phyloP scores from a whole-genome alignment of 2,888 invertebrate species.

The Tipula lateralis region DNA sequence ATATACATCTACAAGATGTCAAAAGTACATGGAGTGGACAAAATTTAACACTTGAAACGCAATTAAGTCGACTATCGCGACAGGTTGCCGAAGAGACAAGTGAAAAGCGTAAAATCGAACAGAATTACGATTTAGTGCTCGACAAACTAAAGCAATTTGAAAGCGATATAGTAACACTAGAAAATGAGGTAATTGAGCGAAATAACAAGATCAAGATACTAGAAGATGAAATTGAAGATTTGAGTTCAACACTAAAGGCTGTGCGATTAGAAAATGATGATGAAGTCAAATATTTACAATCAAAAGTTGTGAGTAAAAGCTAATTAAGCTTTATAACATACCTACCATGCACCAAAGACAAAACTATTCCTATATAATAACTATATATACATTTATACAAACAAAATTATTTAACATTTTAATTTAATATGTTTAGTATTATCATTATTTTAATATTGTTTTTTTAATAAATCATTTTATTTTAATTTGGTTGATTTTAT shows the following conservation, averaged over 20 bases:
- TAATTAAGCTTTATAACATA: conserved; percentile 4
- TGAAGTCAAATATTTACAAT: conserved; percentile 52
- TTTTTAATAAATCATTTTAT: conserved; percentile 26
- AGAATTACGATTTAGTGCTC: conserved; percentile 61
- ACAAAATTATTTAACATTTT: conserved; percentile 19
- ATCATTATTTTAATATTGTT: conserved; percentile 25
- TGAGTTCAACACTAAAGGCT: conserved; percentile 60
- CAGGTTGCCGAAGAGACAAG: conserved; percentile 81
- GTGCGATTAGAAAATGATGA: conserved; percentile 53
- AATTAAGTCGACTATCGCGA: conserved; percentile 75
- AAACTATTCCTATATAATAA: not conserved
- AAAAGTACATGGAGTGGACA: conserved; percentile 91
- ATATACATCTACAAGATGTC: conserved; percentile 80
- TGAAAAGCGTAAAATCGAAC: conserved; percentile 69
- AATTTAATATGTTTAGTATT: conserved; percentile 31
- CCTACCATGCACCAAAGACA: not conserved
- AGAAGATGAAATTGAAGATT: conserved; percentile 67
- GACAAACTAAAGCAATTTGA: conserved; percentile 54
- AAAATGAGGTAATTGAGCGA: not conserved
- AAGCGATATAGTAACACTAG: conserved; percentile 39
- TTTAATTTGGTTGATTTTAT: conserved; percentile 36
- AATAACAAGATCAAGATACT: conserved; percentile 52
- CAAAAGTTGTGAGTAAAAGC: conserved; percentile 55
- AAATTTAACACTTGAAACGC: conserved; percentile 83
- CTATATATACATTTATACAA: not conserved